These are phyloP conservation scores for Rhodophaea formosa DNA, from an alignment of 2,888 invertebrate genomes.

Conservation along the genomic window DNA sequence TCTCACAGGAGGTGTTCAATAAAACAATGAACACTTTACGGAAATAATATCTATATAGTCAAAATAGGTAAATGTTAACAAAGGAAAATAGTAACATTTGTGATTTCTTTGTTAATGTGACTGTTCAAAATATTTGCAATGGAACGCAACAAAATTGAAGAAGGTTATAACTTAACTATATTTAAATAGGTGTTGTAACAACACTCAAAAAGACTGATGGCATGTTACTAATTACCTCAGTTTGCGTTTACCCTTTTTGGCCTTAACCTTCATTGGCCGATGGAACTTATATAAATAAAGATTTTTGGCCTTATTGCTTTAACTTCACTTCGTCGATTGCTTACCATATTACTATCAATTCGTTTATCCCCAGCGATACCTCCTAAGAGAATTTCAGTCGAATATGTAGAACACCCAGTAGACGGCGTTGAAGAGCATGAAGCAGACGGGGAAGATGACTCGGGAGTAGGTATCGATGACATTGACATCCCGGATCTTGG, in stretches of 20 bases:
- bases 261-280: background rate
- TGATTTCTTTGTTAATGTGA: too few species aligned
- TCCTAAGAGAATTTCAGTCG: slow-evolving; percentile 65
- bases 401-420: slow-evolving; percentile 97
- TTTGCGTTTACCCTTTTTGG: too few species aligned
- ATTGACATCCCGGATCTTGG: slow-evolving; percentile 98
- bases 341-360: background rate
- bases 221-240: too few species aligned
- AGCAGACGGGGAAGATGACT: slow-evolving; percentile 96
- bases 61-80: too few species aligned
- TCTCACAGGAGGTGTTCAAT: slow-evolving; percentile 16
- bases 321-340: background rate
- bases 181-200: too few species aligned
- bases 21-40: slow-evolving; percentile 14
- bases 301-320: background rate
- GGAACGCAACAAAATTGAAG: too few species aligned
- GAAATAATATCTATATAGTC: slow-evolving; percentile 7
- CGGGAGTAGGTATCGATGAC: slow-evolving; percentile 98
- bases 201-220: too few species aligned
- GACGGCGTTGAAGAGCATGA: slow-evolving; percentile 95
- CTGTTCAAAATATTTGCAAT: too few species aligned
- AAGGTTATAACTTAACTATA: too few species aligned
- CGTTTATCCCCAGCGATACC: background rate
- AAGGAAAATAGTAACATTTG: too few species aligned
- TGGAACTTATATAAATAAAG: background rate